Conservation (phyloP, 1,140 invertebrate genomes). For the Acyrthosiphon pisum region DNA sequence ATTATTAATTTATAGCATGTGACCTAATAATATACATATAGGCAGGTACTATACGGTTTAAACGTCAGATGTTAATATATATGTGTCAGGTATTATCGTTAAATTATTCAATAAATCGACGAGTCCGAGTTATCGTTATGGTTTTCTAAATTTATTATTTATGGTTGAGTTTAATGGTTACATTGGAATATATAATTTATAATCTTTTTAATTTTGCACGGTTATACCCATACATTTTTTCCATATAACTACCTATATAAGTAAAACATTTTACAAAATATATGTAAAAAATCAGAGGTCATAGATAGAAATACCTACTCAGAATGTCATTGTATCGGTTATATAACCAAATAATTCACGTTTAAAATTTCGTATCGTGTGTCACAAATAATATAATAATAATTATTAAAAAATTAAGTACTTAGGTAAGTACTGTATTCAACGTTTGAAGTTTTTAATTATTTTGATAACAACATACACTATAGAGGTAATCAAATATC, state of each 20-base stretch:
- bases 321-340: neutral
- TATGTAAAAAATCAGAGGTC: neutral
- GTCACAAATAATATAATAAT: neutral
- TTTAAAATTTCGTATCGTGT: neutral
- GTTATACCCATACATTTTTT: neutral
- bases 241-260: neutral
- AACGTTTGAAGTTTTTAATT: neutral
- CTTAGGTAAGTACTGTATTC: neutral
- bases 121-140: neutral
- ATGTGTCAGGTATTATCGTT: neutral
- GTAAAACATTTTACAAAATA: neutral
- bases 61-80: neutral
- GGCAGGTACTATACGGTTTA: neutral
- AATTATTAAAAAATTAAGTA: neutral
- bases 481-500: neutral
- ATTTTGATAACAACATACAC: neutral
- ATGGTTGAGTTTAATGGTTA: neutral
- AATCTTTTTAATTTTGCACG: neutral
- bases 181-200: neutral
- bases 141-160: neutral
- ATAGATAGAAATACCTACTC: neutral
- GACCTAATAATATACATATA: neutral
- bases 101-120: conserved; percentile 10
- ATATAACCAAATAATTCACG: neutral
- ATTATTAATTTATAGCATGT: neutral